A percentile compares a stretch with the other conserved stretches of the same genome.
These are phyloP conservation scores for Styela plicata DNA, from an alignment of 23 tunicate genomes.

Conservation along the genomic window DNA sequence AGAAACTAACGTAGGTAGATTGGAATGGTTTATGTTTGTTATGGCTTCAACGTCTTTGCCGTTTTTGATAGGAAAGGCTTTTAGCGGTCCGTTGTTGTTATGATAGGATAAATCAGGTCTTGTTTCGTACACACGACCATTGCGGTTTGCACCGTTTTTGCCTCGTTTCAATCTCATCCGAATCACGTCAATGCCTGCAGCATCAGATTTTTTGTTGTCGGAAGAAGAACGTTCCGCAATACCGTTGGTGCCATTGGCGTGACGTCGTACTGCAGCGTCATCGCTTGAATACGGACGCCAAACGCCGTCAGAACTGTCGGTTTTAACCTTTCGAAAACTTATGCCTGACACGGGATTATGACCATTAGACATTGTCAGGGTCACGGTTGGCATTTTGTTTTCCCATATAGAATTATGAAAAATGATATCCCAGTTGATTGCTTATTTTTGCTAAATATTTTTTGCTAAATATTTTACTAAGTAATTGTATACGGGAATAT, in stretches of 20 bases:
- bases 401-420: background rate
- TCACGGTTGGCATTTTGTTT: background rate
- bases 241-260: background rate
- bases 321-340: conserved; percentile 2
- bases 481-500: no score
- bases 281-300: background rate
- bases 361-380: conserved; percentile 21
- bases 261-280: background rate
- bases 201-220: background rate
- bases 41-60: background rate
- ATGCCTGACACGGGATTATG: conserved; percentile 8
- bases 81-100: conserved; percentile 30
- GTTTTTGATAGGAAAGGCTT: conserved; percentile 17
- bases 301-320: background rate
- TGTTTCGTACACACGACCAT: conserved; percentile 10
- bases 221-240: conserved; percentile 4
- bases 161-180: conserved; percentile 6
- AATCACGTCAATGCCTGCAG: background rate
- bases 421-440: no score
- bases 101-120: background rate
- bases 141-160: conserved; percentile 1
- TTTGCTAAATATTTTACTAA: no score
- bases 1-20: conserved; percentile 9
- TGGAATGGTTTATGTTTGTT: conserved; percentile 2
- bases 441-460: no score